phyloP scores from a whole-genome alignment of 2,797 vertebrate species.

The Natrix natrix region DNA sequence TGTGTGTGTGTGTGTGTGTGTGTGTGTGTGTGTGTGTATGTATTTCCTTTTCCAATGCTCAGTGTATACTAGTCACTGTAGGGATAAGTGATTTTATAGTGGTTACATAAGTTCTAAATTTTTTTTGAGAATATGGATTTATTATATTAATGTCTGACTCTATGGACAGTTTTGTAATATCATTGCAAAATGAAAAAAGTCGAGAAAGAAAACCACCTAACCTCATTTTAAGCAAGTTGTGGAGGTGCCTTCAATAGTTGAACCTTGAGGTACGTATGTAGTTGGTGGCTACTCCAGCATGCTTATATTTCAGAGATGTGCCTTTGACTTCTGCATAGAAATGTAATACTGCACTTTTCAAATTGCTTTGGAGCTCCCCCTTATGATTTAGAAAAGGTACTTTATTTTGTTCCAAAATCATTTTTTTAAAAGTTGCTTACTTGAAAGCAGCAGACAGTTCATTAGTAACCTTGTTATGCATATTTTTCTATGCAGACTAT shows the following conservation, averaged over 20 bases:
- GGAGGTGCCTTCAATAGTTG: conserved; percentile 9
- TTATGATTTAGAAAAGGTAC: neutral
- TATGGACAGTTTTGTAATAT: neutral
- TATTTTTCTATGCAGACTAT: neutral
- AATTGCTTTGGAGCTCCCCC: neutral
- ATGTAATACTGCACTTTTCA: neutral
- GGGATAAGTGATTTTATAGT: neutral
- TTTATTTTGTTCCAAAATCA: neutral
- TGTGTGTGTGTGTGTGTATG: too few relatives aligned
- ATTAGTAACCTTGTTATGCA: neutral
- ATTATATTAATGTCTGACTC: neutral
- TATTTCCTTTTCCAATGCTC: neutral
- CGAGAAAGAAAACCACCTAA: neutral
- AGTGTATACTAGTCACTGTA: neutral
- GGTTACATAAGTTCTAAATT: neutral
- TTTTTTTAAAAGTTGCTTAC: neutral
- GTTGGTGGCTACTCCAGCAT: neutral
- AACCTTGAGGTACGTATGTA: neutral
- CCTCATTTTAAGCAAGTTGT: neutral
- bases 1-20: too few relatives aligned
- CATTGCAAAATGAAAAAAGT: neutral
- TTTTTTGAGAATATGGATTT: neutral
- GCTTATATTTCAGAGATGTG: neutral
- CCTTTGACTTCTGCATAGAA: neutral
- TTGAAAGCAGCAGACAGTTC: neutral